phyloP scores from a whole-genome alignment of 2,797 vertebrate genomes.

The Tamandua tetradactyla region DNA sequence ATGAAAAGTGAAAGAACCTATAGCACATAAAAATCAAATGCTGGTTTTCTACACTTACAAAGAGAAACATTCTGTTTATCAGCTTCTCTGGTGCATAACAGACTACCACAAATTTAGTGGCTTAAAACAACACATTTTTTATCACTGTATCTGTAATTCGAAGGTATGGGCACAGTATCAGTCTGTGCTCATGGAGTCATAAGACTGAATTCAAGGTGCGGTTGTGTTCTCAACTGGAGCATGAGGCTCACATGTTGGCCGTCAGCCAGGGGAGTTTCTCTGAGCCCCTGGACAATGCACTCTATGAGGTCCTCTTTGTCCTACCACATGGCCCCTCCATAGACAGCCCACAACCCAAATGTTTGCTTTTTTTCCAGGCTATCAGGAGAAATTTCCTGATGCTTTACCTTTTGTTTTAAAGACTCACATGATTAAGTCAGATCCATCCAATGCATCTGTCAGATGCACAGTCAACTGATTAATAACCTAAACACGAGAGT shows the following conservation, averaged over 20 bases:
- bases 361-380: neutral
- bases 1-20: no score
- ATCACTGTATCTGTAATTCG: neutral
- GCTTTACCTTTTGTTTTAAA: neutral
- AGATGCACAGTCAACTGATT: neutral
- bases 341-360: neutral
- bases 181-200: neutral
- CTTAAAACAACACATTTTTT: neutral
- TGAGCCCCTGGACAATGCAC: neutral
- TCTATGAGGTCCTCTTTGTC: neutral
- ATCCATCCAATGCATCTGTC: neutral
- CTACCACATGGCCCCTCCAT: neutral
- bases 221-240: no score
- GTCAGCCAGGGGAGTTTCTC: neutral
- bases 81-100: neutral
- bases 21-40: neutral
- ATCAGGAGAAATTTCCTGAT: neutral
- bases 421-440: neutral
- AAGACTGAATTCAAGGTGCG: neutral
- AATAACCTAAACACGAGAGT: neutral
- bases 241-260: neutral
- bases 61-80: neutral
- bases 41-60: neutral
- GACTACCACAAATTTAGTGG: neutral
- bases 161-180: neutral